Conservation (phyloP, 2,113 vertebrate species). For the Felis catus region DNA sequence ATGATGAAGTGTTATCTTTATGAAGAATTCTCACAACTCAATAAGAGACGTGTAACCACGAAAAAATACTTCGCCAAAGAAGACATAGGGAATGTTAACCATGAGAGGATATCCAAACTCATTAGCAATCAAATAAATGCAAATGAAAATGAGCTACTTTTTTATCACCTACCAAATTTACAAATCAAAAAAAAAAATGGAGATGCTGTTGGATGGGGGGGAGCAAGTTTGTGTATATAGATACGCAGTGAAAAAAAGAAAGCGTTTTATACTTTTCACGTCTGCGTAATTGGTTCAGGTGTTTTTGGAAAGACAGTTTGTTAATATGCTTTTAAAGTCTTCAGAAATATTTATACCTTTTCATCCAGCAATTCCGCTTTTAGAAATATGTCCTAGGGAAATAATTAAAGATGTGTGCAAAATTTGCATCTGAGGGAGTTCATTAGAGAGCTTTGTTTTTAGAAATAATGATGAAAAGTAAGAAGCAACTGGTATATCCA, state of each 20-base stretch:
- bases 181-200: background rate
- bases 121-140: background rate
- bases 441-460: background rate
- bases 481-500: background rate
- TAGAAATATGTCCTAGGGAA: slow-evolving; percentile 33
- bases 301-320: background rate
- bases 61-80: background rate
- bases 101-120: background rate
- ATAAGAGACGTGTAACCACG: background rate
- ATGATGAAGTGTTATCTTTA: background rate
- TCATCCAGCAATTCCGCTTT: background rate
- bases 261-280: background rate
- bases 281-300: background rate
- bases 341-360: background rate
- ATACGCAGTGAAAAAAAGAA: background rate
- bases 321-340: background rate
- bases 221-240: background rate
- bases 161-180: background rate
- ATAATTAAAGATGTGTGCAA: background rate
- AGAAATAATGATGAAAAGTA: background rate
- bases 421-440: background rate
- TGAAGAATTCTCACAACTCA: background rate
- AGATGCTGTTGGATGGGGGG: background rate
- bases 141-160: background rate
- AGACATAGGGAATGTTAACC: background rate